Percentiles rank a stretch among this genome's conserved stretches.
These are phyloP conservation scores for Ianthella basta DNA, from an alignment of 37 sponge, comb jelly and placozoan species.

Conservation along the genomic window DNA sequence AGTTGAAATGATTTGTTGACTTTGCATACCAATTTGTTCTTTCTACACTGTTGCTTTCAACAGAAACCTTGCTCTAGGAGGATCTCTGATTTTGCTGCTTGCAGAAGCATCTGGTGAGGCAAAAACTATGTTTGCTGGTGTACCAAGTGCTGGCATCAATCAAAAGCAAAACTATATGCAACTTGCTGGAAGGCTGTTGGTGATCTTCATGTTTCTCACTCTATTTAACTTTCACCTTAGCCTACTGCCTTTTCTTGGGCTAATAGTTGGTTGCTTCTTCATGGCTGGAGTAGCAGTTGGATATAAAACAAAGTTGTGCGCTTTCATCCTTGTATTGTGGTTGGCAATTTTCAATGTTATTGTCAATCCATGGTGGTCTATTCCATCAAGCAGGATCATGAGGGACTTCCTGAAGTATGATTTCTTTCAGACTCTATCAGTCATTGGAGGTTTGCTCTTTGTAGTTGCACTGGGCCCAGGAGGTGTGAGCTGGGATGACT, in stretches of 20 bases:
- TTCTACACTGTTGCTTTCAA: not conserved
- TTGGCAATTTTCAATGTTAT: constrained; percentile 77
- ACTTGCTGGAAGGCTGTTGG: constrained; percentile 91
- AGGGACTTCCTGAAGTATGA: constrained; percentile 97
- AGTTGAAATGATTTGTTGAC: too few relatives aligned
- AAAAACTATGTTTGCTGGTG: constrained; percentile 98
- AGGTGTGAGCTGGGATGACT: constrained; percentile 96
- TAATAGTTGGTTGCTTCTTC: constrained; percentile 74
- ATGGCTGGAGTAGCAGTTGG: constrained; percentile 91
- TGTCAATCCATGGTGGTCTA: constrained; percentile 92
- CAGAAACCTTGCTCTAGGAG: constrained; percentile 91
- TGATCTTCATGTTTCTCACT: constrained; percentile 97
- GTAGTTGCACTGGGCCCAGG: constrained; percentile 97
- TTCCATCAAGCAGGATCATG: constrained; percentile 71
- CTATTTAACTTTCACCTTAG: constrained; percentile 87
- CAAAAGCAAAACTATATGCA: constrained; percentile 95
- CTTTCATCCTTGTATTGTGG: constrained; percentile 84
- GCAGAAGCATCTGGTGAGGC: constrained; percentile 90
- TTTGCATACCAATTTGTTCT: too few relatives aligned
- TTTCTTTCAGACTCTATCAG: constrained; percentile 98
- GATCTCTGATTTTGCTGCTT: constrained; percentile 88
- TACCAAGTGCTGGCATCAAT: constrained; percentile 86
- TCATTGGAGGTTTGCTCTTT: constrained; percentile 95
- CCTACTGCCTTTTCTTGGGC: constrained; percentile 62
- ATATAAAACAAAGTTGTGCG: constrained; percentile 93